Evolutionary conservation across 2,797 vertebrate genomes (phyloP).

Genomic region (Morus bassanus): DNA sequence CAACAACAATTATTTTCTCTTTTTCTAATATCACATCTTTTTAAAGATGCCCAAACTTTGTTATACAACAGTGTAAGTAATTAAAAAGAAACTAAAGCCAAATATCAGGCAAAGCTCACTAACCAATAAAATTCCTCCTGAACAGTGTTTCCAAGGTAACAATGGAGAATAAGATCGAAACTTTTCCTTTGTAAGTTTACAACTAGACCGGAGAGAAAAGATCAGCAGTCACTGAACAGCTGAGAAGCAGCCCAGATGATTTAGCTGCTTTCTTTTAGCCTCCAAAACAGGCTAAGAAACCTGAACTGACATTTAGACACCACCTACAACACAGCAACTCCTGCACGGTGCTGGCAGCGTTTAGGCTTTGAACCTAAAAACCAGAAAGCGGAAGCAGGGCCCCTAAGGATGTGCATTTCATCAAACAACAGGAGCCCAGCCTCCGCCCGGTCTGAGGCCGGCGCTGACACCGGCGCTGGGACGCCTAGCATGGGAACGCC

Average conservation of each 20-base stretch:
- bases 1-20: not conserved
- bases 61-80: not conserved
- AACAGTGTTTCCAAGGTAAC: not conserved
- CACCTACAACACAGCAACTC: not conserved
- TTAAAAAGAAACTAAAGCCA: not conserved
- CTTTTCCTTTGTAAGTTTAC: not conserved
- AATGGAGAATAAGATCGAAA: fast-evolving
- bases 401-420: fast-evolving
- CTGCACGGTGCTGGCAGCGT: fast-evolving
- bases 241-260: not conserved
- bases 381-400: not conserved
- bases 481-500: fast-evolving
- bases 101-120: not conserved
- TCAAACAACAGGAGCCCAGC: not conserved
- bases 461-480: fast-evolving
- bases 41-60: not conserved
- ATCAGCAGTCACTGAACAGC: not conserved
- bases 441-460: fast-evolving
- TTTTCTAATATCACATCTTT: not conserved
- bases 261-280: not conserved
- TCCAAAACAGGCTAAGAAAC: not conserved
- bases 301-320: not conserved
- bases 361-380: not conserved
- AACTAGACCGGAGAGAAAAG: not conserved
- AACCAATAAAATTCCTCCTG: not conserved